Conservation (phyloP, 2,797 vertebrate species). For the Phrynocephalus vlangalii region DNA sequence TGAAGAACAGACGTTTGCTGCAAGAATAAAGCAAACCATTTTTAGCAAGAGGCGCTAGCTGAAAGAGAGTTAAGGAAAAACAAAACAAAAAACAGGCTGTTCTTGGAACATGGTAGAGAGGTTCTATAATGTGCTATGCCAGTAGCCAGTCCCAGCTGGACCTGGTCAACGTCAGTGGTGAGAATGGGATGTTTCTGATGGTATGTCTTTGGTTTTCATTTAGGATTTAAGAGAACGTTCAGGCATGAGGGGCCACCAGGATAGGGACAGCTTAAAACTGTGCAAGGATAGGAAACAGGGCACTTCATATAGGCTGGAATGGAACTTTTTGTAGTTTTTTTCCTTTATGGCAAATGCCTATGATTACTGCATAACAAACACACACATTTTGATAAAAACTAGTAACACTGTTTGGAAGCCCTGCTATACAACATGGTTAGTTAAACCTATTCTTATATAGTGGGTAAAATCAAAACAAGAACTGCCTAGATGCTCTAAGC, state of each 20-base stretch:
- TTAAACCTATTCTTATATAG: too few species aligned
- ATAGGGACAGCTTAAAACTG: neutral
- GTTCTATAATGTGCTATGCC: neutral
- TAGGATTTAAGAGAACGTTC: neutral
- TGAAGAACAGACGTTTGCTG: conserved; percentile 52
- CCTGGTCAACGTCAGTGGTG: neutral
- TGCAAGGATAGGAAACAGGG: neutral
- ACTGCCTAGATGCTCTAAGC: too few species aligned
- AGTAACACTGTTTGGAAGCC: too few species aligned
- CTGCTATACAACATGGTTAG: too few species aligned
- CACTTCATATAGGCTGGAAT: neutral
- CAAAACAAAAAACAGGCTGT: too few species aligned
- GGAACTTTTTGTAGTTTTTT: too few species aligned
- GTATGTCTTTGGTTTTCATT: too few species aligned
- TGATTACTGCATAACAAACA: too few species aligned
- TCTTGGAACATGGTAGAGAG: neutral
- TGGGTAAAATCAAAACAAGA: too few species aligned
- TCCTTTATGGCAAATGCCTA: too few species aligned
- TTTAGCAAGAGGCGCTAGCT: neutral
- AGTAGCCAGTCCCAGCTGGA: conserved; percentile 8
- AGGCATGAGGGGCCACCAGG: neutral
- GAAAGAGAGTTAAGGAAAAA: too few species aligned
- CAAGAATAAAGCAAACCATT: conserved; percentile 67
- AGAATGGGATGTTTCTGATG: neutral
- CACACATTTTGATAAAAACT: too few species aligned